phyloP scores from a whole-genome alignment of 2,797 vertebrate species.

The Mus caroli region DNA sequence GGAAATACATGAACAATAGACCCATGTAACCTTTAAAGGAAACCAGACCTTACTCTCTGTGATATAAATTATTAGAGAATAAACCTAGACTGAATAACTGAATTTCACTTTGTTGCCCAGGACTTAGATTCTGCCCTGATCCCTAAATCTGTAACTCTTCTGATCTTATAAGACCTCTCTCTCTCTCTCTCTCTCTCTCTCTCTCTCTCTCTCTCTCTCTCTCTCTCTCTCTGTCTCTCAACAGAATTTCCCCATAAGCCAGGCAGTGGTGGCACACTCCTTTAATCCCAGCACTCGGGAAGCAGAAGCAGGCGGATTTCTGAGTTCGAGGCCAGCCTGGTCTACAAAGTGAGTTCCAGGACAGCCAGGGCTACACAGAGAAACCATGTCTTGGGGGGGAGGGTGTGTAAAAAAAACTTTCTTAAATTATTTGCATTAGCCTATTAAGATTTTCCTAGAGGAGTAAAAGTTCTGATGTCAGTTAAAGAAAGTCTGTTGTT shows the following conservation, averaged over 20 bases:
- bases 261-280: no score
- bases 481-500: neutral
- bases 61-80: neutral
- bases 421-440: constrained; percentile 21
- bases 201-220: neutral
- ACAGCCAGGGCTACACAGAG: no score
- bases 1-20: neutral
- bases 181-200: no score
- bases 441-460: constrained; percentile 23
- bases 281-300: no score
- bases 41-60: neutral
- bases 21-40: neutral
- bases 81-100: neutral
- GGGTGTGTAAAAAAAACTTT: neutral
- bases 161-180: neutral
- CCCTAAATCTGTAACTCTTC: neutral
- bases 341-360: no score
- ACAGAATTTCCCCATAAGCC: neutral
- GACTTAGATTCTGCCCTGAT: constrained; percentile 3
- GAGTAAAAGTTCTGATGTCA: constrained; percentile 7
- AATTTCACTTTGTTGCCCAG: no score
- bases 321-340: no score
- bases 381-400: no score
- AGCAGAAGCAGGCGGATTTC: no score
- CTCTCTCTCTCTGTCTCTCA: no score